A percentile compares a stretch with the other conserved stretches of the same genome.
Evolutionary conservation across 1,140 invertebrate genomes (phyloP).

Genomic region (Protaetia brevitarsis): DNA sequence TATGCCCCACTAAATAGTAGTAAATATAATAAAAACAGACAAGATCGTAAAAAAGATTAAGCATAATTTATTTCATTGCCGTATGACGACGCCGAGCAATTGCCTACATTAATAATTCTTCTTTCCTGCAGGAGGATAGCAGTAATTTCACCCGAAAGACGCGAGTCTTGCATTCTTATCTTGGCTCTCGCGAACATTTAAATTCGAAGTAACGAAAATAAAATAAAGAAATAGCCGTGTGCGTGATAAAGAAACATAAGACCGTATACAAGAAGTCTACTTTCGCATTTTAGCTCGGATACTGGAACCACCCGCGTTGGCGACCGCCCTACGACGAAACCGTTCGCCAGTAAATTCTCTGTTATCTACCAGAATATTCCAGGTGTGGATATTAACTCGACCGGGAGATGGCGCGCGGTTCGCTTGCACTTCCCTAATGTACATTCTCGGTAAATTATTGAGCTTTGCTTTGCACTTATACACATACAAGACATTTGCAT

Average conservation of each 20-base stretch:
- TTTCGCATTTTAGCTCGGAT: neutral
- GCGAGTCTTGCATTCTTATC: neutral
- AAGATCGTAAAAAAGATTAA: no score
- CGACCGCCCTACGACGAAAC: neutral
- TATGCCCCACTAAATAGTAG: no score
- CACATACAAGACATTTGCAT: neutral
- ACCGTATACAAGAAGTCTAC: neutral
- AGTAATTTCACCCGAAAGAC: neutral
- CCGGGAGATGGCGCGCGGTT: constrained; percentile 5
- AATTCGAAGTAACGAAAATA: neutral
- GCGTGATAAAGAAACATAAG: neutral
- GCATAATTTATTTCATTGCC: no score
- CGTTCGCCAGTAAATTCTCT: constrained; percentile 9
- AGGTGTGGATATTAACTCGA: constrained; percentile 23
- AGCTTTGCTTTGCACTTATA: neutral
- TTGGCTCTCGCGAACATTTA: neutral
- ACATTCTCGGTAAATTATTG: neutral
- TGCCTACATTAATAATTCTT: neutral
- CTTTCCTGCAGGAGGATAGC: neutral
- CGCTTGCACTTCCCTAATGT: neutral
- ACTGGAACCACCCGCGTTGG: no score
- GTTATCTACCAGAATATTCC: constrained; percentile 19
- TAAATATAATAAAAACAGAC: no score
- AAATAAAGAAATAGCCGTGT: neutral
- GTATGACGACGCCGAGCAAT: no score